phyloP scores from a whole-genome alignment of 2,113 vertebrate genomes.

The Cebidichthys violaceus region DNA sequence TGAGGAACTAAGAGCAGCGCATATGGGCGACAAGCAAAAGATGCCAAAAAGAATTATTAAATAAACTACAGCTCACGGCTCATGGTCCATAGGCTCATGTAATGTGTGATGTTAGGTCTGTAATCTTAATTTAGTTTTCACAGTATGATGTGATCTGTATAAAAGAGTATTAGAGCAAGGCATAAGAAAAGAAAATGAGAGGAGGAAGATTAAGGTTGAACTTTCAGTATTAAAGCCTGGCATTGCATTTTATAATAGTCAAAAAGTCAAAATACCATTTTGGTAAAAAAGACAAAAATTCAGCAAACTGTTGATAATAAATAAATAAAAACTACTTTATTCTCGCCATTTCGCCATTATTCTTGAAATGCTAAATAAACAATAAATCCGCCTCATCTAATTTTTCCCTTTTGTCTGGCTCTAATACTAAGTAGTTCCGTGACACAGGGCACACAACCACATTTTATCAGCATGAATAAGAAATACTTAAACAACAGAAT shows the following conservation, averaged over 20 bases:
- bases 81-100: neutral
- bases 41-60: slow-evolving; percentile 7
- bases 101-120: neutral
- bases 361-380: neutral
- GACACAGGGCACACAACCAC: neutral
- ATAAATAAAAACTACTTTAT: neutral
- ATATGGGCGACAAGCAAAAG: neutral
- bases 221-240: neutral
- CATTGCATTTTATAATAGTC: neutral
- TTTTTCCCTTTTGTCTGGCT: neutral
- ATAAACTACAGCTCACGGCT: slow-evolving; percentile 6
- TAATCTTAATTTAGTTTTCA: slow-evolving; percentile 5
- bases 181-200: neutral
- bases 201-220: neutral
- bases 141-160: neutral
- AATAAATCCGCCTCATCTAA: neutral
- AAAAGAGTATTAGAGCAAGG: neutral
- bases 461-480: neutral
- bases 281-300: neutral
- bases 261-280: neutral
- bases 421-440: neutral
- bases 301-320: neutral
- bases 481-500: neutral
- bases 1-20: neutral
- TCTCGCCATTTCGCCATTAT: neutral